Evolutionary conservation across 2,888 invertebrate species (phyloP), one percentile per base, ranked within the genome.

Genomic region (Allacma fusca): DNA sequence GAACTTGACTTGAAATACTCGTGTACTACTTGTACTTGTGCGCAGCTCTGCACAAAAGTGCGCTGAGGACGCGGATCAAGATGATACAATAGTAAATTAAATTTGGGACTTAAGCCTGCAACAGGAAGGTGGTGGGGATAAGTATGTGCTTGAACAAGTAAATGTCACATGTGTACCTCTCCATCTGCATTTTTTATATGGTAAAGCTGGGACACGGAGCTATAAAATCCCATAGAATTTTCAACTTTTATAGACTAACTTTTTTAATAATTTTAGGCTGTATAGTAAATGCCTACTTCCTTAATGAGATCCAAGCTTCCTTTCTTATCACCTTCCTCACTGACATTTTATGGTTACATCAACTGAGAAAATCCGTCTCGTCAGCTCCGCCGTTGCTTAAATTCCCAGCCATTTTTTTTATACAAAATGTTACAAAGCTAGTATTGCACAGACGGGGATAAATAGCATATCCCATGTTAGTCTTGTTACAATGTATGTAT

Each of bases 41-140:
- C n/a, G n/a, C n/a, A n/a, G n/a, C n/a, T n/a, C n/a, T n/a, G n/a
- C n/a, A n/a, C n/a, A n/a, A n/a, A n/a, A n/a, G n/a, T n/a, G n/a
- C n/a, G n/a, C n/a, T n/a, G n/a, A n/a, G n/a, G n/a, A n/a, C n/a
- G n/a, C n/a, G n/a, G n/a, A 50, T 50, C 19, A 50, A n/a, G 50
- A 50, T 50, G 50, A 50, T 50, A 50, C 50, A 50, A 50, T 50
- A 50, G 50, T n/a, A 50, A 50, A 50, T 50, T 50, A 50, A 50
- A 50, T 50, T 50, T n/a, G n/a, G 50, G 2, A 13, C 50, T 50
- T 50, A 5, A 50, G 19, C 9, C n/a, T 50, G 7, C 16, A 9
- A 16, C 16, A 16, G n/a, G 5, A 9, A 1, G 19, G 50, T 19
- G 2, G 19, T n/a, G 50, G 50, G 50, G 16, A 50, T 1, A 50